A percentile compares a stretch with the other conserved stretches of the same genome.
These are phyloP conservation scores for Drosophila persimilis DNA, from an alignment of 1,140 invertebrate species.

Conservation along the genomic window DNA sequence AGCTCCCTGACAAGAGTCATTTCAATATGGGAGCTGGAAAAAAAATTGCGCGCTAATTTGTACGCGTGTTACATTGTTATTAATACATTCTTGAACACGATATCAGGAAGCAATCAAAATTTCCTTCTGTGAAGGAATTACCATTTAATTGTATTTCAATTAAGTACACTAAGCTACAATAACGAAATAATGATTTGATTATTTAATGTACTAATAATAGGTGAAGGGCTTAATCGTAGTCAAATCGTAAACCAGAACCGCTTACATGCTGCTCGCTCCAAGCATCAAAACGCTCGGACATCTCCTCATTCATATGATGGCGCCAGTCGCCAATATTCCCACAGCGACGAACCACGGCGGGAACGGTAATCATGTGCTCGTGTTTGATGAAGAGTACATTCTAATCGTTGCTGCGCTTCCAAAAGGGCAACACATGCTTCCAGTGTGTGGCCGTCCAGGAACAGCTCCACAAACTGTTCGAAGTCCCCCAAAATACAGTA, in stretches of 20 bases:
- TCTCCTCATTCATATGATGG: constrained; percentile 90
- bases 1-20: neutral
- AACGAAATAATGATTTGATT: neutral
- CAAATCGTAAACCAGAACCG: constrained; percentile 87
- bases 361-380: constrained; percentile 92
- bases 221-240: constrained; percentile 78
- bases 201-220: neutral
- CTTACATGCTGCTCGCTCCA: constrained; percentile 88
- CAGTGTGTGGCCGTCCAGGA: too few relatives aligned
- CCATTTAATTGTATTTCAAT: too few relatives aligned
- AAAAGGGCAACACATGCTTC: too few relatives aligned
- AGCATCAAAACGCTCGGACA: constrained; percentile 88
- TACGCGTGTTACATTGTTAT: too few relatives aligned
- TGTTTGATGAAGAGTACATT: constrained; percentile 88
- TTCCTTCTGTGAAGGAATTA: too few relatives aligned
- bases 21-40: neutral
- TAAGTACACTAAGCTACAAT: too few relatives aligned
- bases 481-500: too few relatives aligned
- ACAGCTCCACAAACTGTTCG: too few relatives aligned
- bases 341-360: constrained; percentile 86
- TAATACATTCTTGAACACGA: too few relatives aligned
- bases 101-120: too few relatives aligned
- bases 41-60: too few relatives aligned
- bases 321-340: constrained; percentile 93
- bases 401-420: too few relatives aligned